phyloP scores from a whole-genome alignment of 1,140 invertebrate species.

The Drosophila takahashii region DNA sequence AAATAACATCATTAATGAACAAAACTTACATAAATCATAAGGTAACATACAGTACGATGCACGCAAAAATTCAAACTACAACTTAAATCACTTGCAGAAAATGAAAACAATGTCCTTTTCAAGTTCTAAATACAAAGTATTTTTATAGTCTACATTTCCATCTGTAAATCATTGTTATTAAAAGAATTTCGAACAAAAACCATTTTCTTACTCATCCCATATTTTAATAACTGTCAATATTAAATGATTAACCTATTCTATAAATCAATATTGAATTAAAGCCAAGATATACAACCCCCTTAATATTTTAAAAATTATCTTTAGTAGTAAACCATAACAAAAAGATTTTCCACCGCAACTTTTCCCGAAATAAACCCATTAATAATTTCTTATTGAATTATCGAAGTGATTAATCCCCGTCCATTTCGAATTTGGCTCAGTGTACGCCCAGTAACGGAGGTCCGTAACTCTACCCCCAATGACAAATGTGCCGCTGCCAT shows the following conservation, averaged over 20 bases:
- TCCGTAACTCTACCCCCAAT: slow-evolving; percentile 41
- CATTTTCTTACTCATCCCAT: too few species aligned
- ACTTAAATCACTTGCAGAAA: background rate
- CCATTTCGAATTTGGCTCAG: slow-evolving; percentile 31
- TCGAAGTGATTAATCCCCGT: slow-evolving; percentile 14
- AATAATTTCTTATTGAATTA: slow-evolving; percentile 25
- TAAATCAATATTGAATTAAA: background rate
- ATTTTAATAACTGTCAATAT: background rate
- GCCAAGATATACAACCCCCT: background rate
- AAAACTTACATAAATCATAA: slow-evolving; percentile 12
- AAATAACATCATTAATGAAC: slow-evolving; percentile 6
- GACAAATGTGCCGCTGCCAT: slow-evolving; percentile 81
- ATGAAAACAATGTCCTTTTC: background rate
- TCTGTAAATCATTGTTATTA: too few species aligned
- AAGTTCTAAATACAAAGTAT: background rate
- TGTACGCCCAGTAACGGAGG: slow-evolving; percentile 8
- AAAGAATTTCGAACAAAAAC: too few species aligned
- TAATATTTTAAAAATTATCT: background rate
- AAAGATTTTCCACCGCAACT: slow-evolving; percentile 8
- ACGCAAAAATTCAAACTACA: background rate
- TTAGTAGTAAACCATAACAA: background rate
- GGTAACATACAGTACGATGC: background rate
- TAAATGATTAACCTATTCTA: background rate
- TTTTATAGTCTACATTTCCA: too few species aligned
- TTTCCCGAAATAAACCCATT: slow-evolving; percentile 16